Percentiles rank a stretch among this genome's conserved stretches.
phyloP scores from a whole-genome alignment of 2,113 vertebrate genomes.

The Heterotilapia buettikoferi region DNA sequence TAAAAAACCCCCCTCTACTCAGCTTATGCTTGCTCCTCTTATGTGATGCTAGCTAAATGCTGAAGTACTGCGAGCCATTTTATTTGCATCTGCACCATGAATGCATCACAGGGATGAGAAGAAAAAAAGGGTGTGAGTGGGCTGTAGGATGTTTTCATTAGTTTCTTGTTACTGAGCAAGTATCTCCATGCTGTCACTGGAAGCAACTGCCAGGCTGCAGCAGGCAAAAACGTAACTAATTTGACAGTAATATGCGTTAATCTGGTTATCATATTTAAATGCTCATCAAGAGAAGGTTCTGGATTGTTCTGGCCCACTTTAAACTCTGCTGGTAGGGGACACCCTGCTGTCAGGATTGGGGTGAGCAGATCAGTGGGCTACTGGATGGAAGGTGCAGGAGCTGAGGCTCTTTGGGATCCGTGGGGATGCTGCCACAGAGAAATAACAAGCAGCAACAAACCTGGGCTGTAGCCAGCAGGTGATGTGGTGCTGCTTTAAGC shows the following conservation, averaged over 20 bases:
- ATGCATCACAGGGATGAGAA: neutral
- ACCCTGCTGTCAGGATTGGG: neutral
- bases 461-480: neutral
- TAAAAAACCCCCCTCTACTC: rapidly evolving
- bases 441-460: neutral
- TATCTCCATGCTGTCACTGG: neutral
- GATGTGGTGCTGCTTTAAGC: neutral
- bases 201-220: neutral
- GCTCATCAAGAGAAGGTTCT: neutral
- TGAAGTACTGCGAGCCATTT: neutral
- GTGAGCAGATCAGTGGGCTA: neutral
- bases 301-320: neutral
- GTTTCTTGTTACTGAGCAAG: neutral
- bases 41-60: neutral
- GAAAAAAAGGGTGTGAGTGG: neutral
- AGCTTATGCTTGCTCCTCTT: neutral
- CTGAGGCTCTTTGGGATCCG: neutral
- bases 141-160: neutral
- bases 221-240: neutral
- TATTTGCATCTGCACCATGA: neutral
- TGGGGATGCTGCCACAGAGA: neutral
- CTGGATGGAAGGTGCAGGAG: neutral
- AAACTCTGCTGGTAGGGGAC: neutral
- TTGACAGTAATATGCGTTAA: neutral
- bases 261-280: neutral